A percentile compares a stretch with the other conserved stretches of the same genome.
phyloP scores from a whole-genome alignment of 1,140 invertebrate species.

The Gryon sp. region DNA sequence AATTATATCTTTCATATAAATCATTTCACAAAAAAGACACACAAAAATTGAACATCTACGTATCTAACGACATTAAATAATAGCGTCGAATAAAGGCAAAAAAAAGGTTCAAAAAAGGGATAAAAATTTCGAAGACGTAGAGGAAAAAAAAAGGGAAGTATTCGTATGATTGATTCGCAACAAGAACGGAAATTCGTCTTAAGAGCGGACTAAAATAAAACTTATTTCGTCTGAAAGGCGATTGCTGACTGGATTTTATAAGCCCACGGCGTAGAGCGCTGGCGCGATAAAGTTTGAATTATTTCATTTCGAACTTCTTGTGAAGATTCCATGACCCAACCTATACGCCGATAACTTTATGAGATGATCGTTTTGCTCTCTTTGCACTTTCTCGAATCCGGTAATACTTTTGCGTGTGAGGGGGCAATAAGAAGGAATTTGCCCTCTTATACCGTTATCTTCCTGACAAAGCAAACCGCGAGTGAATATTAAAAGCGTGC shows the following conservation, averaged over 20 bases:
- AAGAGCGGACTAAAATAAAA: slow-evolving; percentile 45
- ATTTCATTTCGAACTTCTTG: slow-evolving; percentile 68
- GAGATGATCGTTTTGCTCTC: slow-evolving; percentile 57
- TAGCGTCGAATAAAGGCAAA: slow-evolving; percentile 46
- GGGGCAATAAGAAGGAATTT: slow-evolving; percentile 53
- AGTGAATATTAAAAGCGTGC: slow-evolving; percentile 47
- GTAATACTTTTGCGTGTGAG: slow-evolving; percentile 58
- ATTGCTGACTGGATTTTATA: slow-evolving; percentile 55
- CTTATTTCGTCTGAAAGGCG: slow-evolving; percentile 52
- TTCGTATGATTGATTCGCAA: slow-evolving; percentile 55
- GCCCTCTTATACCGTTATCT: slow-evolving; percentile 53
- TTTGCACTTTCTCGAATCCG: slow-evolving; percentile 54
- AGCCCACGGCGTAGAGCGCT: slow-evolving; percentile 50
- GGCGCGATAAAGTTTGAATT: slow-evolving; percentile 67
- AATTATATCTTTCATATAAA: slow-evolving; percentile 35
- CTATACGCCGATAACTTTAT: slow-evolving; percentile 64
- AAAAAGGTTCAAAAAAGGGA: slow-evolving; percentile 18
- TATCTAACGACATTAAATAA: slow-evolving; percentile 28
- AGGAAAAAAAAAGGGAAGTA: no score
- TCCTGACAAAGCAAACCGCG: slow-evolving; percentile 47
- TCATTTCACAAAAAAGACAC: slow-evolving; percentile 11
- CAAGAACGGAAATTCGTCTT: slow-evolving; percentile 46
- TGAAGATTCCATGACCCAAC: slow-evolving; percentile 61
- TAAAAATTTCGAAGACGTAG: no score
- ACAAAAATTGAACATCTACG: slow-evolving; percentile 24